A percentile compares a stretch with the other conserved stretches of the same genome.
Conservation (phyloP, 2,888 invertebrate species). For the Eupithecia insigniata region DNA sequence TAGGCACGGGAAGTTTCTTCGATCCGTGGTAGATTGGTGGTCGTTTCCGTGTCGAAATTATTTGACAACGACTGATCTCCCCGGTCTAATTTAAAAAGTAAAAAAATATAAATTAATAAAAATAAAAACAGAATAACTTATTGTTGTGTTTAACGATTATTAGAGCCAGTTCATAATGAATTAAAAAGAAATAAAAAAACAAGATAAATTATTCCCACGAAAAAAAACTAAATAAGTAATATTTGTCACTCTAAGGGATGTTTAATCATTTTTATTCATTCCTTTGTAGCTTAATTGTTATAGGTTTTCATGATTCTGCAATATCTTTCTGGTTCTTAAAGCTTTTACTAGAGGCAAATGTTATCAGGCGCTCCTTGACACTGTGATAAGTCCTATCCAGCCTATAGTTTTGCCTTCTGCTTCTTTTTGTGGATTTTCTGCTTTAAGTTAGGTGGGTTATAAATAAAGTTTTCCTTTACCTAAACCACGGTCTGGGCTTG, state of each 20-base stretch:
- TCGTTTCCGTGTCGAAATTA: constrained; percentile 10
- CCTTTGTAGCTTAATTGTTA: background rate
- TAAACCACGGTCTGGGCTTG: constrained; percentile 12
- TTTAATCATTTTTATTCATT: background rate
- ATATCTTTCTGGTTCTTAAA: background rate
- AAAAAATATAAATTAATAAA: background rate
- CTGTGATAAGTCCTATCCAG: background rate
- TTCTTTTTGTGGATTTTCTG: background rate
- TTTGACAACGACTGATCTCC: constrained; percentile 33
- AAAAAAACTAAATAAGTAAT: background rate
- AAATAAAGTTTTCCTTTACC: constrained; percentile 27
- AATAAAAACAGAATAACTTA: background rate
- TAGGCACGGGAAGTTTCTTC: background rate
- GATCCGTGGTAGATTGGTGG: background rate
- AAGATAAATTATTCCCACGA: background rate
- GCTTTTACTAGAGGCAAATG: background rate
- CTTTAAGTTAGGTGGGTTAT: background rate
- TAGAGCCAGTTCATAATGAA: background rate
- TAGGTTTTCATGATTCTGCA: background rate
- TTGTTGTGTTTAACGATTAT: background rate
- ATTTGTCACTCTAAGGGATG: background rate
- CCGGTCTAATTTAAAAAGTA: constrained; percentile 32
- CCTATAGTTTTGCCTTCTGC: background rate
- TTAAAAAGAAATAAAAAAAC: background rate
- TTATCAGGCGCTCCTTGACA: background rate